Base-by-base conservation (phyloP, 2,888 invertebrate genomes). In the Tetragonula carbonaria region DNA sequence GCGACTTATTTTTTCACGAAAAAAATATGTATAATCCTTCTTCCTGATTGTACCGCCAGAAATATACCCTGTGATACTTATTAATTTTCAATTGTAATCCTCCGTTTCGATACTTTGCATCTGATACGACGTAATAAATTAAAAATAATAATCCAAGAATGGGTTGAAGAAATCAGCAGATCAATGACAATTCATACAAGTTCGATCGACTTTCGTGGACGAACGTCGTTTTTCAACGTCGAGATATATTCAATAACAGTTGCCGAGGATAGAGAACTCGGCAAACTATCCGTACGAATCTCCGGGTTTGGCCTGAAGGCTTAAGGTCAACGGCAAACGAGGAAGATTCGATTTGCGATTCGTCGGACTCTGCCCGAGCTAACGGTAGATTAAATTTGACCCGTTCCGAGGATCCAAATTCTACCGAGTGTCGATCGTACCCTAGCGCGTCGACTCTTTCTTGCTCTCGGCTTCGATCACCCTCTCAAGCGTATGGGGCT, bases 301-400 rank as follows among this genome's bases (percentile, higher is more conserved):
- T 53, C 50, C 55, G 38, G 63, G 21, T 57, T 28, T 51, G 72
- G 33, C 53, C 72, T 45, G 11, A 8, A 11, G 74, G 76, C 65
- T 68, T 74, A 53, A 57, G 87, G 68, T 87, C 68, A 71, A 2
- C 78, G 53, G 68, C 50, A 57, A 87, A 79, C 68, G 67, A 80
- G 81, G 79, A 77, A 86, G 78, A 88, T 86, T 78, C 88, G 81
- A 82, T 88, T 88, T 84, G 80, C 68, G 66, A 82, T 86, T 88
- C 84, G 83, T 67, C 70, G 70, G 57, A 57, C 51, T 78, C 72
- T 76, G 68, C 51, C 33, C 33, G 2, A 59, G 33, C 63, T 78
- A 84, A 80, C 76, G 79, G 51, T 50, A 77, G 80, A 88, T 88
- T 82, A 82, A 88, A 86, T 84, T 84, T 78, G 67, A 88, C 71